Conservation (phyloP, 2,888 invertebrate genomes). For the Conus canariensis region DNA sequence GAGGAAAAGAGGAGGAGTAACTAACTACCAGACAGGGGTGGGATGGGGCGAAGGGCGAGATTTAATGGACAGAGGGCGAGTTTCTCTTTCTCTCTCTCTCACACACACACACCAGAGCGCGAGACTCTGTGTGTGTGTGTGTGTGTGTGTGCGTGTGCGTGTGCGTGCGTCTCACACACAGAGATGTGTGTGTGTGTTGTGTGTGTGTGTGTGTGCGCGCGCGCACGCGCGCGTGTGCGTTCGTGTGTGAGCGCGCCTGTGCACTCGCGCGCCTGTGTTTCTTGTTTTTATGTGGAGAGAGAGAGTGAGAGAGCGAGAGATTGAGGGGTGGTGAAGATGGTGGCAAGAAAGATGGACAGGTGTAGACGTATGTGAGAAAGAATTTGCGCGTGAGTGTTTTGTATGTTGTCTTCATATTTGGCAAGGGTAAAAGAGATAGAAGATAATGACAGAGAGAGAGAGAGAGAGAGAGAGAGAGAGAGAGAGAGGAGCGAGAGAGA, state of each 20-base stretch:
- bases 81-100: too few relatives aligned
- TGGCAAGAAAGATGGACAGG: not conserved
- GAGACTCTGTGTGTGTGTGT: too few relatives aligned
- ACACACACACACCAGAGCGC: too few relatives aligned
- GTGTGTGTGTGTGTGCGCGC: not conserved
- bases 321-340: not conserved
- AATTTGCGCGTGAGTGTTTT: too few relatives aligned
- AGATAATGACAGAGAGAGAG: not conserved
- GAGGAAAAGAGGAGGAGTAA: too few relatives aligned
- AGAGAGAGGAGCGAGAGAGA: not conserved
- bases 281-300: not conserved
- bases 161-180: too few relatives aligned
- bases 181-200: not conserved
- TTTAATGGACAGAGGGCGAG: too few relatives aligned
- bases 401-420: too few relatives aligned
- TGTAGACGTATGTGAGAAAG: too few relatives aligned
- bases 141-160: not conserved
- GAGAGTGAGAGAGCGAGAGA: conserved; percentile 6
- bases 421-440: not conserved
- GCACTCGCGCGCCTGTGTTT: not conserved
- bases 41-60: too few relatives aligned
- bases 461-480: not conserved
- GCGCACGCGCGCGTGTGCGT: not conserved
- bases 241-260: not conserved
- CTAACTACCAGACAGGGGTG: too few relatives aligned